A percentile compares a stretch with the other conserved stretches of the same genome.
These are phyloP conservation scores for Lophotriccus pileatus DNA, from an alignment of 2,797 vertebrate genomes.

Conservation along the genomic window DNA sequence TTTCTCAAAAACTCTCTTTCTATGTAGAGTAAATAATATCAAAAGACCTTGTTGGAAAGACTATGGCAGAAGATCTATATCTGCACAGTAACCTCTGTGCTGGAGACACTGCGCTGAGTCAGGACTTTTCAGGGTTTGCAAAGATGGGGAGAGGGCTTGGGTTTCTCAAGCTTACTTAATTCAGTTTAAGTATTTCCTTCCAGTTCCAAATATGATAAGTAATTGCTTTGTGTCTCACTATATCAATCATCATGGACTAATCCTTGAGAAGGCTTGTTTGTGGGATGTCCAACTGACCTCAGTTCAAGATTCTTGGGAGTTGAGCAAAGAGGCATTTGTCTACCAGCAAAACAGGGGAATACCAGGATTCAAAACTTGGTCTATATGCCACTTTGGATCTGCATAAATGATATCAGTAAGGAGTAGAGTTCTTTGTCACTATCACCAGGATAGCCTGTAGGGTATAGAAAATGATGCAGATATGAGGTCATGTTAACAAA, in stretches of 20 bases:
- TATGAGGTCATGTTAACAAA: background rate
- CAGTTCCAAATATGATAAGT: background rate
- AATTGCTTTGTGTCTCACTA: background rate
- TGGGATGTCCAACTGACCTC: background rate
- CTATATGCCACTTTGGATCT: background rate
- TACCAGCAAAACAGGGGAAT: background rate
- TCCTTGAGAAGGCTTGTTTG: background rate
- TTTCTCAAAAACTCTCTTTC: background rate
- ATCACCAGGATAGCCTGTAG: background rate
- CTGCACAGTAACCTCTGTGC: background rate
- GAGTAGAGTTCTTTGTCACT: background rate
- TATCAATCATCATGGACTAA: background rate
- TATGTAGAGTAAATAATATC: background rate
- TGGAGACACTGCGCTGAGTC: background rate
- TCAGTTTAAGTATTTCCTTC: background rate
- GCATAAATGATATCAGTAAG: background rate
- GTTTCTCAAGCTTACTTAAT: background rate
- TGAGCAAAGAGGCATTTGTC: background rate
- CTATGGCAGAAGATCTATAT: background rate
- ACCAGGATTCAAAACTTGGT: background rate
- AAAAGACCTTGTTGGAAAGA: background rate
- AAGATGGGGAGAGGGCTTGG: background rate
- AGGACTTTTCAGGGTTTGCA: background rate
- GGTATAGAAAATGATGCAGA: background rate
- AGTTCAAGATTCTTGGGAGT: background rate